Evolutionary conservation across 2,797 vertebrate species (phyloP).

Genomic region (Orestias chungarensis): DNA sequence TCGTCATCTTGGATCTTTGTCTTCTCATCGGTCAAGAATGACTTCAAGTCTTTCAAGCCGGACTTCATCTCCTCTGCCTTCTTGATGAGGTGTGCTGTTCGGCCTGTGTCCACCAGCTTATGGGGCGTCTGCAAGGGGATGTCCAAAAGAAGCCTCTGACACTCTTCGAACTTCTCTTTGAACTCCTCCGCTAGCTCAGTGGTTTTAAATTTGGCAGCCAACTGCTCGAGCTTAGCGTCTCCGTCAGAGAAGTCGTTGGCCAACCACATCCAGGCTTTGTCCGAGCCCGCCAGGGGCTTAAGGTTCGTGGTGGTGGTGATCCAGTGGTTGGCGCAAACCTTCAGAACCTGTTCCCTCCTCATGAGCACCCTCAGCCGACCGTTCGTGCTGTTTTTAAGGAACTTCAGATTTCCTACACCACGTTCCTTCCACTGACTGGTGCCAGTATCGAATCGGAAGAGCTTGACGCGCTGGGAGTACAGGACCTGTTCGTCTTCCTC

Average conservation of each 20-base stretch:
- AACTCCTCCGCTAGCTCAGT: constrained; percentile 93
- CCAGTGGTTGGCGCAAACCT: constrained; percentile 99
- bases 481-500: constrained; percentile 95
- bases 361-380: constrained; percentile 94
- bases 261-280: constrained; percentile 97
- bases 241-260: constrained; percentile 96
- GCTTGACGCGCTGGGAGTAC: constrained; percentile 92
- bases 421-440: constrained; percentile 97
- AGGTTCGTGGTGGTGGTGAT: constrained; percentile 98
- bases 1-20: constrained; percentile 86
- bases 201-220: constrained; percentile 97
- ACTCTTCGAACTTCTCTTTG: constrained; percentile 95
- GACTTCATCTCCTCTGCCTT: constrained; percentile 99
- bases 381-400: constrained; percentile 91
- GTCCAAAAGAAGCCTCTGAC: constrained; percentile 91
- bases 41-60: constrained; percentile 94
- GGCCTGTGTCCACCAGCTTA: constrained; percentile 93
- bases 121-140: constrained; percentile 98
- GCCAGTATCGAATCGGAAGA: constrained; percentile 92
- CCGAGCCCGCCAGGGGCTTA: constrained; percentile 92
- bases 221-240: constrained; percentile 89
- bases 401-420: constrained; percentile 92
- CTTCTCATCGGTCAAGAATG: constrained; percentile 90
- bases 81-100: constrained; percentile 94
- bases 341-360: constrained; percentile 96